Evolutionary conservation across 2,113 vertebrate genomes (phyloP).

Genomic region (Brachypodius melanocephalos): DNA sequence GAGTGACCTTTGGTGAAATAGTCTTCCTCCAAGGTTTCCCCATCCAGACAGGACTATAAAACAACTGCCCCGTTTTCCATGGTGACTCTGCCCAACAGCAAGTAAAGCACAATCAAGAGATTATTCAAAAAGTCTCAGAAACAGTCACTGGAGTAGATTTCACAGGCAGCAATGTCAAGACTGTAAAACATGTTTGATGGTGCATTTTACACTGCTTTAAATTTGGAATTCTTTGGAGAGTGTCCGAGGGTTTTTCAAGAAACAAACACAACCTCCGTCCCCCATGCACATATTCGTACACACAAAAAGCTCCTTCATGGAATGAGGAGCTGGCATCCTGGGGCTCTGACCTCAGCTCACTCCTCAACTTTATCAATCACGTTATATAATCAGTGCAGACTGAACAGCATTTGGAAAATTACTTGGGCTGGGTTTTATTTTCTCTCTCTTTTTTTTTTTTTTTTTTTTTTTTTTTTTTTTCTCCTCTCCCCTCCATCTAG

Average conservation of each 20-base stretch:
- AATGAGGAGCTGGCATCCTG: background rate
- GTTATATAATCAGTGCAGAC: background rate
- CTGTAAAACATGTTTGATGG: constrained; percentile 62
- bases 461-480: background rate
- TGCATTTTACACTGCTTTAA: constrained; percentile 60
- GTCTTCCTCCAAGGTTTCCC: background rate
- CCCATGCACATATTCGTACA: background rate
- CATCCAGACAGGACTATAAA: constrained; percentile 11
- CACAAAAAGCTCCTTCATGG: constrained; percentile 23
- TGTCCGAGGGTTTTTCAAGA: constrained; percentile 29
- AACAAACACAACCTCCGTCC: background rate
- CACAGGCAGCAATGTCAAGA: background rate
- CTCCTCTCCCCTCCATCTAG: background rate
- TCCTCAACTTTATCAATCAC: constrained; percentile 23
- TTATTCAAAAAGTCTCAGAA: constrained; percentile 26
- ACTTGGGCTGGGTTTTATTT: background rate
- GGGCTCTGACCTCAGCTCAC: constrained; percentile 48
- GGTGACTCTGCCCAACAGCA: background rate
- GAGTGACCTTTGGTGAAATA: background rate
- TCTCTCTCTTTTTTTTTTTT: too few species aligned
- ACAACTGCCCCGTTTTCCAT: background rate
- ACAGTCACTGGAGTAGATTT: constrained; percentile 1
- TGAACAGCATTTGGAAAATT: background rate
- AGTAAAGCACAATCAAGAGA: constrained; percentile 11
- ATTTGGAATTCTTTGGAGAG: constrained; percentile 45